Conservation (phyloP, 2,113 vertebrate species). For the Marmota monax region DNA sequence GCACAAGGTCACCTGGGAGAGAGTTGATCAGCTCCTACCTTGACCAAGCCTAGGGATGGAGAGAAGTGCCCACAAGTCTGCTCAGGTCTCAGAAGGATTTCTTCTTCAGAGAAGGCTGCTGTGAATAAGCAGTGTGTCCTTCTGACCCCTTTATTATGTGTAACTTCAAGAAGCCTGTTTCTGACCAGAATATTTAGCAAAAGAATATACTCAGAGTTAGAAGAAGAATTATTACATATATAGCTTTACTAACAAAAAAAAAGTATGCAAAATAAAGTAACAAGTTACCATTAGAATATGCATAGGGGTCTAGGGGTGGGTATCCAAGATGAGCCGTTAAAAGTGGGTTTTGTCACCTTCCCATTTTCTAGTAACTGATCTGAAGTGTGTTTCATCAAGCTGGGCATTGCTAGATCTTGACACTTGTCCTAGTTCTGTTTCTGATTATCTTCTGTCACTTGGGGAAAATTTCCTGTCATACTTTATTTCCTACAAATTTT, state of each 20-base stretch:
- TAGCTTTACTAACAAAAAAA: neutral
- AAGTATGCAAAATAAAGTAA: neutral
- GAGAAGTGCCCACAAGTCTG: neutral
- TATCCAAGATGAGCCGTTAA: neutral
- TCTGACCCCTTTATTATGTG: neutral
- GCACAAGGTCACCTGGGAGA: neutral
- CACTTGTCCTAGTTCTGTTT: neutral
- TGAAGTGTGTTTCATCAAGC: neutral
- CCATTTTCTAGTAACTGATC: neutral
- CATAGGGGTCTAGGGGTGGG: accelerated
- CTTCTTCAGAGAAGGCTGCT: neutral
- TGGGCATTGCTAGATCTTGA: neutral
- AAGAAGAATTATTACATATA: neutral
- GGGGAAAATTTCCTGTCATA: neutral
- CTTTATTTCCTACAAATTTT: slow-evolving; percentile 23
- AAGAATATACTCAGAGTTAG: neutral
- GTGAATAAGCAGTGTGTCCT: neutral
- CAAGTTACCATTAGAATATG: neutral
- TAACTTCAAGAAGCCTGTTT: neutral
- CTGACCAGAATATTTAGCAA: neutral
- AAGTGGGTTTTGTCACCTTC: neutral
- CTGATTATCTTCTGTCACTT: neutral
- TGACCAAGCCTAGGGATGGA: neutral
- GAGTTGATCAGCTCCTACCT: neutral
- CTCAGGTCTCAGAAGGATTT: neutral